Percentiles rank a stretch among this genome's conserved stretches.
phyloP scores from a whole-genome alignment of 2,888 invertebrate species.

The Eueremaeus valkanovi region DNA sequence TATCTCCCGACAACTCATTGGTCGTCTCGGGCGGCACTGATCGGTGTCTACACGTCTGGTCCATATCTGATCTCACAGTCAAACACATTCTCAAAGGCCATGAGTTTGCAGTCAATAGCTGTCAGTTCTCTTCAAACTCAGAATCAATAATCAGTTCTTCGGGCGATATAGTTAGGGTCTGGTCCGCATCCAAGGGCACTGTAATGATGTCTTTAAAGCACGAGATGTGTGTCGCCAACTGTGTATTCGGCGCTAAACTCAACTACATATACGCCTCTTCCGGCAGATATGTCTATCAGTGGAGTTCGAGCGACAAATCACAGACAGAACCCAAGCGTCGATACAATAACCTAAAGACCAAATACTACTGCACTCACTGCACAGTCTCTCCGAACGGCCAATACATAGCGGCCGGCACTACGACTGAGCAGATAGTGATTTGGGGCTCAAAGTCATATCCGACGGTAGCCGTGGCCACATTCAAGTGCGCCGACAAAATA shows the following conservation, averaged over 20 bases:
- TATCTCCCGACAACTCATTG: conserved; percentile 20
- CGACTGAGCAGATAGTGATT: conserved; percentile 42
- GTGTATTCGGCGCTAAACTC: not conserved
- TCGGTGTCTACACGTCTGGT: not conserved
- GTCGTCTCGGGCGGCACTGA: not conserved
- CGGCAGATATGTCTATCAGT: not conserved
- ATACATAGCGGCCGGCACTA: conserved; percentile 44
- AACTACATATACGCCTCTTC: not conserved
- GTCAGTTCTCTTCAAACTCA: not conserved
- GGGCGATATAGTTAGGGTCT: not conserved
- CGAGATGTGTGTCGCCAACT: not conserved
- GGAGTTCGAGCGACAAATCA: not conserved
- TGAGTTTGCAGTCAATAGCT: not conserved
- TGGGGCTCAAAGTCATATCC: conserved; percentile 36
- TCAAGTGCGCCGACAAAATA: conserved; percentile 42
- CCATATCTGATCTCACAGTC: not conserved
- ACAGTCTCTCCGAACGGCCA: not conserved
- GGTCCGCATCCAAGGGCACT: not conserved
- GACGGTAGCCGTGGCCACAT: conserved; percentile 33
- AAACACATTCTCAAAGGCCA: not conserved
- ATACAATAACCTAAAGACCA: conserved; percentile 10
- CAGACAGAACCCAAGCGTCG: not conserved
- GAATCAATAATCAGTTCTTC: not conserved
- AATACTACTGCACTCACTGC: not conserved
- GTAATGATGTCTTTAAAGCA: not conserved